A percentile compares a stretch with the other conserved stretches of the same genome.
Conservation (phyloP, 2,113 vertebrate species). For the Dipodomys ordii region DNA sequence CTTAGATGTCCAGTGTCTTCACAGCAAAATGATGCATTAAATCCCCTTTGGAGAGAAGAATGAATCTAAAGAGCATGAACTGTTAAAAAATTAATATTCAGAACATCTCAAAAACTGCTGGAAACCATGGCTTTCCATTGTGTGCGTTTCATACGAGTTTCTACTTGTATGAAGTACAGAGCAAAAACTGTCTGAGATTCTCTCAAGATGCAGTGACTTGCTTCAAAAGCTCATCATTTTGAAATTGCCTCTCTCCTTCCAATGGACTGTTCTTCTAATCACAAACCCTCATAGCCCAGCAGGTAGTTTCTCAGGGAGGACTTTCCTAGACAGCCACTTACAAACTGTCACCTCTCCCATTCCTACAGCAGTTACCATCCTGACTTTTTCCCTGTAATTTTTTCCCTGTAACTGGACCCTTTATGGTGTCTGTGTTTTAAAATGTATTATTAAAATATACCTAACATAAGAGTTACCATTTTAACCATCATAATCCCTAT, state of each 20-base stretch:
- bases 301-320: background rate
- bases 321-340: background rate
- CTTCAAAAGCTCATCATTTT: background rate
- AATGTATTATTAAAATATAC: background rate
- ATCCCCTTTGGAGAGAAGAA: background rate
- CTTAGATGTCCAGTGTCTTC: constrained; percentile 1
- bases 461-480: background rate
- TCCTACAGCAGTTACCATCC: background rate
- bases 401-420: constrained; percentile 14
- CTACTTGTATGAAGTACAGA: constrained; percentile 1
- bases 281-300: background rate
- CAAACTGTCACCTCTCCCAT: background rate
- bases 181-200: background rate
- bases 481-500: background rate
- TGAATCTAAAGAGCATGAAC: background rate
- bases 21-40: background rate
- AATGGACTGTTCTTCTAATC: background rate
- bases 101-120: constrained; percentile 2
- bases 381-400: background rate
- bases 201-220: background rate
- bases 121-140: background rate
- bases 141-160: too few relatives aligned
- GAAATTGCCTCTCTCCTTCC: background rate
- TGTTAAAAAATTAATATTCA: background rate
- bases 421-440: background rate